These are phyloP conservation scores for Steatornis caripensis DNA, from an alignment of 2,113 vertebrate genomes.

Conservation along the genomic window DNA sequence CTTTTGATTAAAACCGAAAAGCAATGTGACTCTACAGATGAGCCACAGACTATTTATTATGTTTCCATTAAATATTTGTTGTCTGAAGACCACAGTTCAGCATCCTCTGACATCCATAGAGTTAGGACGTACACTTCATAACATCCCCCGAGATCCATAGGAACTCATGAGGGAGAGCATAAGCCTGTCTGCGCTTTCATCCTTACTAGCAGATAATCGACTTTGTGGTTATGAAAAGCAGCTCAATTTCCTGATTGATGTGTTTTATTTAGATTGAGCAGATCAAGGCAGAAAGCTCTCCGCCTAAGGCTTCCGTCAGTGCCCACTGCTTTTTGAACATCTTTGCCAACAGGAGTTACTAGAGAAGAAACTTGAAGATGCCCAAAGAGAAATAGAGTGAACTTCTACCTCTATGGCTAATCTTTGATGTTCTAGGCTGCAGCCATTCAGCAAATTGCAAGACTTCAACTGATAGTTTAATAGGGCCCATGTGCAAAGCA, in stretches of 20 bases:
- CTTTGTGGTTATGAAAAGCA: neutral
- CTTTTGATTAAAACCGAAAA: neutral
- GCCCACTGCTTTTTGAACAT: neutral
- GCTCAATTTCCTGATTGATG: neutral
- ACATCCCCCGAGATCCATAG: neutral
- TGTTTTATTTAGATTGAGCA: conserved; percentile 8
- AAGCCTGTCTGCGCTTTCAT: neutral
- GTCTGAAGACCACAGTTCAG: neutral
- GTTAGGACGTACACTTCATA: neutral
- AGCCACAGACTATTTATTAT: neutral
- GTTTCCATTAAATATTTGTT: neutral
- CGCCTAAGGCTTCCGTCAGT: neutral
- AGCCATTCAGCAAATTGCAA: neutral
- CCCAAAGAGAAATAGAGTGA: neutral
- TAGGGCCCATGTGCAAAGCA: neutral
- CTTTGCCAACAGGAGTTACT: neutral
- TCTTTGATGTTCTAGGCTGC: neutral
- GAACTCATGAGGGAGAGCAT: neutral
- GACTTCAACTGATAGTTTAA: neutral
- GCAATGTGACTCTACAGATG: neutral
- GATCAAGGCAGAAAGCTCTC: neutral
- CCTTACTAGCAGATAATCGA: neutral
- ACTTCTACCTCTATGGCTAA: neutral
- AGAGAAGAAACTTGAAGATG: neutral
- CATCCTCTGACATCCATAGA: neutral